Conservation (phyloP, 30 jellyfish, hydroid and myxozoan genomes). For the Cassiopea xamachana region DNA sequence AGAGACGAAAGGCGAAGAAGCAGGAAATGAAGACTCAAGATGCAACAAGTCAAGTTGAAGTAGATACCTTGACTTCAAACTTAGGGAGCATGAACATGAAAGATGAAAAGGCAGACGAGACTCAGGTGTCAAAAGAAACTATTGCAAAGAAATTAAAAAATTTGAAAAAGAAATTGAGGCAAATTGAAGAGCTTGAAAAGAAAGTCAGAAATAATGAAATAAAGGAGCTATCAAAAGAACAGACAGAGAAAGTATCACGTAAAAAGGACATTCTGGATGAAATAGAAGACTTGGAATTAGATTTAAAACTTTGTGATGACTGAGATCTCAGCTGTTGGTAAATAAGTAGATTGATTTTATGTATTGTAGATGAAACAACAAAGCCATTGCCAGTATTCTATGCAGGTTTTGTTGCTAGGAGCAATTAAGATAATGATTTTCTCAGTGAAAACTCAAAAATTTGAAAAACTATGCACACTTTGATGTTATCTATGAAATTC, state of each 20-base stretch:
- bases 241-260: slow-evolving; percentile 79
- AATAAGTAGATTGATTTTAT: no score
- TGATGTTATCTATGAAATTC: no score
- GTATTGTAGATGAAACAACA: no score
- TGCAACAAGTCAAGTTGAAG: background rate
- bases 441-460: no score
- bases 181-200: slow-evolving; percentile 86
- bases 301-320: slow-evolving; percentile 64
- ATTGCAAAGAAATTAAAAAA: slow-evolving; percentile 70
- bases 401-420: no score
- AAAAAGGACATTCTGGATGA: slow-evolving; percentile 77
- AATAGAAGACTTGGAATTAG: slow-evolving; percentile 78
- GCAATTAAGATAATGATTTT: no score
- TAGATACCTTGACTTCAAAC: background rate
- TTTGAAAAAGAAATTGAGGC: slow-evolving; percentile 83
- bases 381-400: no score
- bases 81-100: slow-evolving; percentile 1
- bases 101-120: background rate
- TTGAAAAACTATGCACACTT: no score
- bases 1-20: slow-evolving; percentile 82
- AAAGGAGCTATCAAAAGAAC: slow-evolving; percentile 79
- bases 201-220: slow-evolving; percentile 72
- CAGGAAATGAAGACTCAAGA: slow-evolving; percentile 30
- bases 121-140: slow-evolving; percentile 31
- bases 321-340: background rate